These are phyloP conservation scores for Perodicticus potto DNA, from an alignment of 2,797 vertebrate species.

Conservation along the genomic window DNA sequence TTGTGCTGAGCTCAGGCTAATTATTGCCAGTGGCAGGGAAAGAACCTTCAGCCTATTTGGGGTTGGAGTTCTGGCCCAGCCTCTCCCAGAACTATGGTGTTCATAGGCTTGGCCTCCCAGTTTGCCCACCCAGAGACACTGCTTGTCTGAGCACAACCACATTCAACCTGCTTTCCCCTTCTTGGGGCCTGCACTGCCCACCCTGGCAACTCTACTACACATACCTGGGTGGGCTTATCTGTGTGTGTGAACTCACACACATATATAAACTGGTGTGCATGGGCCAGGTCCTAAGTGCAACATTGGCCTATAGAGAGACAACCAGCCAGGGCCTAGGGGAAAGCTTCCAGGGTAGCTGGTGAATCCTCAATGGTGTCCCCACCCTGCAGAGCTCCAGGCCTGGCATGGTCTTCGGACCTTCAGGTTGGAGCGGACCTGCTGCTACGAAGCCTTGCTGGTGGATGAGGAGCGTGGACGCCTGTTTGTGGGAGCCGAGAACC, in stretches of 20 bases:
- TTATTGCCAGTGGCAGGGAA: background rate
- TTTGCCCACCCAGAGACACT: background rate
- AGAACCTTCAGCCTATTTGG: background rate
- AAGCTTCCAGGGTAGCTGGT: background rate
- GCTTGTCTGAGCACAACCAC: background rate
- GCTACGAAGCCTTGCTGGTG: constrained; percentile 94
- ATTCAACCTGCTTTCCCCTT: constrained; percentile 31
- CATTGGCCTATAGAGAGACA: background rate
- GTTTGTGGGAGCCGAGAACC: constrained; percentile 96
- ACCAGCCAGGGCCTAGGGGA: background rate
- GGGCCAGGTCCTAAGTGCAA: background rate
- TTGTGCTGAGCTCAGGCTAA: background rate
- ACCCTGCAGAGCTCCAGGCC: constrained; percentile 92
- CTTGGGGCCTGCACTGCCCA: background rate
- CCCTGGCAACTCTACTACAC: background rate
- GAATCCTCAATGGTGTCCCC: background rate
- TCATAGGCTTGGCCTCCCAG: background rate
- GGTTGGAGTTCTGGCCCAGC: background rate
- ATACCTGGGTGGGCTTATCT: constrained; percentile 55
- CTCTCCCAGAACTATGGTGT: background rate
- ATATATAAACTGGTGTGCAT: background rate
- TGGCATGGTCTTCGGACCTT: constrained; percentile 93
- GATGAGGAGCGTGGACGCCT: constrained; percentile 96
- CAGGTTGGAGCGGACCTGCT: constrained; percentile 94
- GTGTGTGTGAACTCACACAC: background rate